Percentiles rank a stretch among this genome's conserved stretches.
Evolutionary conservation across 2,888 invertebrate genomes (phyloP).

Genomic region (Eristalis tenax): DNA sequence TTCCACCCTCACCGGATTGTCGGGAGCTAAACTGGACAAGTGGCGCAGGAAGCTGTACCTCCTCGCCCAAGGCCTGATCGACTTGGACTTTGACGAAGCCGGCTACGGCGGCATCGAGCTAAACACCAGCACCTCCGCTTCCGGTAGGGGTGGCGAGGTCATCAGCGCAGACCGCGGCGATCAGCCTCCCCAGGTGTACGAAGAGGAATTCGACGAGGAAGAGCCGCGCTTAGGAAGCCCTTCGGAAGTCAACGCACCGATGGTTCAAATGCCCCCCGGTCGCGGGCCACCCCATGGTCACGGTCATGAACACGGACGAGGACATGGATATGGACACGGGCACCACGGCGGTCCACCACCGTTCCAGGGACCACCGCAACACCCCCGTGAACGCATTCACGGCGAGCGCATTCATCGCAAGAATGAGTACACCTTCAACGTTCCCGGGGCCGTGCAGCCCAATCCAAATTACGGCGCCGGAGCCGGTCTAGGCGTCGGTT

Average conservation of each 20-base stretch:
- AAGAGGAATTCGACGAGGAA: constrained; percentile 77
- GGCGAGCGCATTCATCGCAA: constrained; percentile 73
- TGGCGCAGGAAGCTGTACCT: constrained; percentile 78
- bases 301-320: constrained; percentile 20
- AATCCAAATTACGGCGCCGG: neutral
- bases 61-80: constrained; percentile 77
- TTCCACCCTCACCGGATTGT: constrained; percentile 73
- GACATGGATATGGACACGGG: neutral
- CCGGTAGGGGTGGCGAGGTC: constrained; percentile 70
- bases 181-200: constrained; percentile 79
- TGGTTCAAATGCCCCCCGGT: constrained; percentile 1
- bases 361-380: neutral
- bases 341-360: neutral
- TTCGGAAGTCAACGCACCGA: constrained; percentile 48
- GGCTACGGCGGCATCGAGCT: constrained; percentile 74
- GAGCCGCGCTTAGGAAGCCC: constrained; percentile 78
- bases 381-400: constrained; percentile 61
- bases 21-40: constrained; percentile 74
- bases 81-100: constrained; percentile 72
- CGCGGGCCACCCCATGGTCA: neutral
- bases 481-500: neutral
- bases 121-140: constrained; percentile 58
- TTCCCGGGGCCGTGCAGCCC: constrained; percentile 55
- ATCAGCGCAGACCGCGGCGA: constrained; percentile 80
- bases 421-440: constrained; percentile 73